Percentiles rank a stretch among this genome's conserved stretches.
These are phyloP conservation scores for Craterocephalus amniculus DNA, from an alignment of 2,797 vertebrate species.

Conservation along the genomic window DNA sequence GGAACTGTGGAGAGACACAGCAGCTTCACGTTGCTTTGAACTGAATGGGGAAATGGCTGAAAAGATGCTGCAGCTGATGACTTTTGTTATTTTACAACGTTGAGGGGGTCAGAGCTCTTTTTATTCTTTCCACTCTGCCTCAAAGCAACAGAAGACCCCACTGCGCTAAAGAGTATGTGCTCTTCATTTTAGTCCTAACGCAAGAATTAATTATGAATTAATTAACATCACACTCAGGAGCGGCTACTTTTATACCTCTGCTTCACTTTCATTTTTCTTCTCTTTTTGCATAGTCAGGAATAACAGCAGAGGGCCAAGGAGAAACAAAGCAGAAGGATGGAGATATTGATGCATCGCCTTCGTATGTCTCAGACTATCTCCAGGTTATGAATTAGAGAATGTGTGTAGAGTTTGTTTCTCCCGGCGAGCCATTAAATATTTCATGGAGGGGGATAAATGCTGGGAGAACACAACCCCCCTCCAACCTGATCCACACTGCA, in stretches of 20 bases:
- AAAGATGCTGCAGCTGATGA: conserved; percentile 48
- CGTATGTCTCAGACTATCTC: conserved; percentile 69
- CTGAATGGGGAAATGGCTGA: conserved; percentile 26
- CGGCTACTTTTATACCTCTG: conserved; percentile 57
- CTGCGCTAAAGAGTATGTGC: conserved; percentile 69
- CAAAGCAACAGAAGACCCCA: conserved; percentile 66
- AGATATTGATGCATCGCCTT: conserved; percentile 61
- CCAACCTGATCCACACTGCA: conserved; percentile 78
- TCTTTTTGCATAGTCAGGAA: conserved; percentile 61
- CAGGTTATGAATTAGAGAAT: conserved; percentile 80
- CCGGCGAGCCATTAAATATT: conserved; percentile 83
- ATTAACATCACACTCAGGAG: conserved; percentile 76
- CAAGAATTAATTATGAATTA: conserved; percentile 80
- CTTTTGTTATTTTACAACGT: conserved; percentile 56
- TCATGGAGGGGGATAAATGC: conserved; percentile 81
- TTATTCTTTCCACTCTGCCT: conserved; percentile 61
- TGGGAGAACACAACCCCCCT: conserved; percentile 64
- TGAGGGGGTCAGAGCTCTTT: conserved; percentile 58
- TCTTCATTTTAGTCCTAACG: conserved; percentile 71
- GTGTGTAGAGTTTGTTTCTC: conserved; percentile 81
- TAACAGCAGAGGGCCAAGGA: conserved; percentile 32
- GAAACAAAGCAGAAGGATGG: conserved; percentile 68
- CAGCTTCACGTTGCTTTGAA: conserved; percentile 33
- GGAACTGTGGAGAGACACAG: conserved; percentile 16
- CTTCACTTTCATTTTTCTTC: neutral